Evolutionary conservation across 2,888 invertebrate genomes (phyloP), one percentile per base, ranked within the genome.

Genomic region (Fissipunctia ypsillon): DNA sequence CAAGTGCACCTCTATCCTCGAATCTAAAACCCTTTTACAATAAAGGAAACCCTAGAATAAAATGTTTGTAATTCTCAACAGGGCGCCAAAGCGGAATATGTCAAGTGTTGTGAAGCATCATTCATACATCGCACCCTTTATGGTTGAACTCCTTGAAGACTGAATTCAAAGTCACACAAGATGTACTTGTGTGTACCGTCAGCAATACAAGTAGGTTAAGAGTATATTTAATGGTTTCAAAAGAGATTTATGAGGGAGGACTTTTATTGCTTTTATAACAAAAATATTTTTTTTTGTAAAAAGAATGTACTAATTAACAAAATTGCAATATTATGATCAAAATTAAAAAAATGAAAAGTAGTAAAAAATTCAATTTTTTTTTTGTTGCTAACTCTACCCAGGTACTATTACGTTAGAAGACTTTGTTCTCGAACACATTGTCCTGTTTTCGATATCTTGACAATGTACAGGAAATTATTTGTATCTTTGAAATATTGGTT

Each of bases 401-500:
- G 52, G 41, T 68, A 56, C 65, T 56, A 54, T n/a, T 19, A 60
- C 45, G 14, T 59, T 52, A 25, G 22, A 45, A 41, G 14, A 25
- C 25, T 64, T 63, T 61, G 35, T 70, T 54, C 25, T 25, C 9
- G 16, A 59, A 78, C 31, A 38, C 41, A 52, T 14, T 56, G 60
- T 67, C 35, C 31, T 50, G 57, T 35, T 60, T 52, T 60, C 35
- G 61, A 74, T 64, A 60, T 54, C 38, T 59, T 52, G 38, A 80
- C 69, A 80, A 56, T 70, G 43, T 28, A 59, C 45, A 68, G 64
- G 67, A 83, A 80, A 83, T 80, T 59, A 67, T 80, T 73, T 61
- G 66, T 79, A 22, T 50, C 69, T 52, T 52, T 67, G 65, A 79
- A 80, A 66, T 79, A 79, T 80, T 56, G 54, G 43, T 54, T n/a